These are phyloP conservation scores for Drosophila mettleri DNA, from an alignment of 2,888 invertebrate genomes.

Conservation along the genomic window DNA sequence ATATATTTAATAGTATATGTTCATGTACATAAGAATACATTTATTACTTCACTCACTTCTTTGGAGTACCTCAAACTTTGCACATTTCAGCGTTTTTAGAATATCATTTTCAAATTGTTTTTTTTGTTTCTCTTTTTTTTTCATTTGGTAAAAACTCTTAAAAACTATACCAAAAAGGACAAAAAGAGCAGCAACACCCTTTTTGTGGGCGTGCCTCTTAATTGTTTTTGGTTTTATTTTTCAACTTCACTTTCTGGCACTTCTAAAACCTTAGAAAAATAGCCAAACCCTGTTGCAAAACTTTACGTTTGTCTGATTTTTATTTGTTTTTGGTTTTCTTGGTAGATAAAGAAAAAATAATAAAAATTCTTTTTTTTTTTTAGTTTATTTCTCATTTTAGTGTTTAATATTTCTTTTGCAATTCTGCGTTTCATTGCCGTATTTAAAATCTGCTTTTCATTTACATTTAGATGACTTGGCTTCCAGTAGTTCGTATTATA, in stretches of 20 bases:
- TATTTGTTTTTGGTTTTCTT: slow-evolving; percentile 5
- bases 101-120: slow-evolving; percentile 39
- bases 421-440: slow-evolving; percentile 43
- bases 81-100: slow-evolving; percentile 31
- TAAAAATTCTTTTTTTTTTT: slow-evolving; percentile 2
- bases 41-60: not conserved
- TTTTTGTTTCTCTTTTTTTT: slow-evolving; percentile 4
- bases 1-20: slow-evolving; percentile 11
- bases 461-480: slow-evolving; percentile 64
- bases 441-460: slow-evolving; percentile 24
- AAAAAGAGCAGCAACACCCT: slow-evolving; percentile 12
- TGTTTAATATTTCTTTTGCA: slow-evolving; percentile 45
- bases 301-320: not conserved
- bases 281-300: slow-evolving; percentile 13
- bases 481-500: slow-evolving; percentile 31
- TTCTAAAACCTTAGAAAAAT: slow-evolving; percentile 35
- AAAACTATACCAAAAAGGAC: slow-evolving; percentile 28
- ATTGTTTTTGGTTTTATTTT: slow-evolving; percentile 6
- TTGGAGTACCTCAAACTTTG: slow-evolving; percentile 15
- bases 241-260: not conserved
- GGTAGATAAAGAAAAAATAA: slow-evolving; percentile 7
- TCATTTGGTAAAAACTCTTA: slow-evolving; percentile 31
- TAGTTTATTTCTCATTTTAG: slow-evolving; percentile 49
- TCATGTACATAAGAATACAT: slow-evolving; percentile 20
- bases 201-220: slow-evolving; percentile 12